phyloP scores from a whole-genome alignment of 2,797 vertebrate species.

The Mormyrops attenuatus region DNA sequence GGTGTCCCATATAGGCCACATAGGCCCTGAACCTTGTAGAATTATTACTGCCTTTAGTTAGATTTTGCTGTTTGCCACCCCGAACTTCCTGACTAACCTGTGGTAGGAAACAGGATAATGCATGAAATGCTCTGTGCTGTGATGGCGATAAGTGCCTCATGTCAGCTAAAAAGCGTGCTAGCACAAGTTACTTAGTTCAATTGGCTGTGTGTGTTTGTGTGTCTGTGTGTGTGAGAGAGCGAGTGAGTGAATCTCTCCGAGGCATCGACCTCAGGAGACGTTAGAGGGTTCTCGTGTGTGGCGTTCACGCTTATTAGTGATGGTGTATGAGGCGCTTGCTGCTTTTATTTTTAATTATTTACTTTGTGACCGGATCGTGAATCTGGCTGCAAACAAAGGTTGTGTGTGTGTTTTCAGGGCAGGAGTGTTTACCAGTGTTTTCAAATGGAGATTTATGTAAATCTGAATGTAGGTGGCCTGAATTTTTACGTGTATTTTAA shows the following conservation, averaged over 20 bases:
- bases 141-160: background rate
- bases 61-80: background rate
- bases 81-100: background rate
- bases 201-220: background rate
- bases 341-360: background rate
- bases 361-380: background rate
- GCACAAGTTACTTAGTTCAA: background rate
- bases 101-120: background rate
- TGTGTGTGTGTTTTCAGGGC: background rate
- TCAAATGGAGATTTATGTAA: slow-evolving; percentile 5
- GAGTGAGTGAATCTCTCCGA: background rate
- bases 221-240: background rate
- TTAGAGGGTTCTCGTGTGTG: background rate
- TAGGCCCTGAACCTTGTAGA: background rate
- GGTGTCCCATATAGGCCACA: background rate
- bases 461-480: background rate
- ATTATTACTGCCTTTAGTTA: background rate
- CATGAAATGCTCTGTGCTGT: background rate
- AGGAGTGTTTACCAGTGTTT: background rate
- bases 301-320: background rate
- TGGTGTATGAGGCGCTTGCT: background rate
- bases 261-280: background rate
- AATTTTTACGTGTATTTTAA: background rate
- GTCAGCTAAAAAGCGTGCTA: background rate
- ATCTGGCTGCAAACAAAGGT: background rate